Evolutionary conservation across 2,888 invertebrate species (phyloP).

Genomic region (Xylocampa areola): DNA sequence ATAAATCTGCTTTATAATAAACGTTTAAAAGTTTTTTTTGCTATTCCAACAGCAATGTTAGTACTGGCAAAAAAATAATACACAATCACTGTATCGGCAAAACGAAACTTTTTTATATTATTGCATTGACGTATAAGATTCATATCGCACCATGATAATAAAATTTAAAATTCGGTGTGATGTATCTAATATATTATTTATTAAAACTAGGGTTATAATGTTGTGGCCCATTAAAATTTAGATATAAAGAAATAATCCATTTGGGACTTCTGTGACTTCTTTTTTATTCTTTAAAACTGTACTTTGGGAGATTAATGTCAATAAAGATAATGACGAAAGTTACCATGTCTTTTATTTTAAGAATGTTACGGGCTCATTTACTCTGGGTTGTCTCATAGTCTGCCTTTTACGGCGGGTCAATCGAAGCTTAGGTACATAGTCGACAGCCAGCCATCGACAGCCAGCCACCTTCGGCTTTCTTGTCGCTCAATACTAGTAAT

Average conservation of each 20-base stretch:
- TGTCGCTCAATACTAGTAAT: too few relatives aligned
- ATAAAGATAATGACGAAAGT: slow-evolving; percentile 75
- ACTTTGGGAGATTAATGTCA: slow-evolving; percentile 81
- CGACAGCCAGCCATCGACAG: too few relatives aligned
- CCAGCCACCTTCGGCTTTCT: too few relatives aligned
- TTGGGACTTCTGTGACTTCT: slow-evolving; percentile 63
- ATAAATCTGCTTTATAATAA: slow-evolving; percentile 19
- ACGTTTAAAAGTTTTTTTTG: slow-evolving; percentile 10
- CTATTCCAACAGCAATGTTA: slow-evolving; percentile 12
- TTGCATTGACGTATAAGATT: slow-evolving; percentile 31
- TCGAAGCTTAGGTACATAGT: too few relatives aligned
- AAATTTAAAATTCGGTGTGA: slow-evolving; percentile 62
- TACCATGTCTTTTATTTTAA: slow-evolving; percentile 38
- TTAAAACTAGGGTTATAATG: slow-evolving; percentile 56
- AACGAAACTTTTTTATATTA: slow-evolving; percentile 54
- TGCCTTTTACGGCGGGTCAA: too few relatives aligned
- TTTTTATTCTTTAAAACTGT: slow-evolving; percentile 75
- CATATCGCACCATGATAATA: slow-evolving; percentile 53
- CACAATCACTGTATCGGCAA: slow-evolving; percentile 32
- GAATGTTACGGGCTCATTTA: too few relatives aligned
- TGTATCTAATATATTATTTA: slow-evolving; percentile 62
- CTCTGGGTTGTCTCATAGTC: too few relatives aligned
- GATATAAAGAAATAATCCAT: slow-evolving; percentile 66
- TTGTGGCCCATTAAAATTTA: slow-evolving; percentile 59
- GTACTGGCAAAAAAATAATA: slow-evolving; percentile 13